Conservation (phyloP, 2,113 vertebrate genomes). For the Anolis sagrei region DNA sequence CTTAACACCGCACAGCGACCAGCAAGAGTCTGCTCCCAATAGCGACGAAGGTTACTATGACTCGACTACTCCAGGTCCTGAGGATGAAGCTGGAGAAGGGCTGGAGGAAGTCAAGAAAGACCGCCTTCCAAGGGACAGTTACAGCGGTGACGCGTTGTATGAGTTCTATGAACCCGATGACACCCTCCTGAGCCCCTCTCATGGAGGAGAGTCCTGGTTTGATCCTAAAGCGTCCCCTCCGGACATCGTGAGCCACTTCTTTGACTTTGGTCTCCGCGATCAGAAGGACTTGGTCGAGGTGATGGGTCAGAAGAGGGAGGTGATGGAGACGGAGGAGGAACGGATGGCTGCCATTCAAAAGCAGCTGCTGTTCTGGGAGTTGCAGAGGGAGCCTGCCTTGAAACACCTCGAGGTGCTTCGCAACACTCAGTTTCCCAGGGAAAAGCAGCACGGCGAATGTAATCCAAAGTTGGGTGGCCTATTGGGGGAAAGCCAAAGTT, state of each 20-base stretch:
- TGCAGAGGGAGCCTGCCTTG: conserved; percentile 72
- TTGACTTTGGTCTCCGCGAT: conserved; percentile 74
- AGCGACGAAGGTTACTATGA: conserved; percentile 98
- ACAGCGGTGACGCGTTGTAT: conserved; percentile 96
- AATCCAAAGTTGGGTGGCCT: conserved; percentile 55
- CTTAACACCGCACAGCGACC: conserved; percentile 93
- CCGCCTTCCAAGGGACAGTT: conserved; percentile 92
- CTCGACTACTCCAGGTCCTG: conserved; percentile 91
- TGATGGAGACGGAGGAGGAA: conserved; percentile 84
- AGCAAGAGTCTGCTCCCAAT: conserved; percentile 93
- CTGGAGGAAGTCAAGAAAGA: conserved; percentile 78
- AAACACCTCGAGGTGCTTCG: conserved; percentile 62
- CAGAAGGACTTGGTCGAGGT: conserved; percentile 69
- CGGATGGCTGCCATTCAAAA: conserved; percentile 84
- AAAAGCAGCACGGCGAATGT: conserved; percentile 72
- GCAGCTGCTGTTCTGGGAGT: conserved; percentile 83
- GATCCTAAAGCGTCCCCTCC: conserved; percentile 74
- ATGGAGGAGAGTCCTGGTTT: conserved; percentile 81
- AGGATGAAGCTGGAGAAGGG: conserved; percentile 87
- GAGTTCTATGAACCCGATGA: conserved; percentile 93
- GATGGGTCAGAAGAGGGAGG: conserved; percentile 75
- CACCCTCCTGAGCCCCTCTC: conserved; percentile 84
- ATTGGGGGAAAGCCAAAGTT: conserved; percentile 42
- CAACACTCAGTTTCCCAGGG: conserved; percentile 62
- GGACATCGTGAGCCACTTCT: conserved; percentile 78